Conservation (phyloP, 2,797 vertebrate genomes). For the Euthynnus affinis region DNA sequence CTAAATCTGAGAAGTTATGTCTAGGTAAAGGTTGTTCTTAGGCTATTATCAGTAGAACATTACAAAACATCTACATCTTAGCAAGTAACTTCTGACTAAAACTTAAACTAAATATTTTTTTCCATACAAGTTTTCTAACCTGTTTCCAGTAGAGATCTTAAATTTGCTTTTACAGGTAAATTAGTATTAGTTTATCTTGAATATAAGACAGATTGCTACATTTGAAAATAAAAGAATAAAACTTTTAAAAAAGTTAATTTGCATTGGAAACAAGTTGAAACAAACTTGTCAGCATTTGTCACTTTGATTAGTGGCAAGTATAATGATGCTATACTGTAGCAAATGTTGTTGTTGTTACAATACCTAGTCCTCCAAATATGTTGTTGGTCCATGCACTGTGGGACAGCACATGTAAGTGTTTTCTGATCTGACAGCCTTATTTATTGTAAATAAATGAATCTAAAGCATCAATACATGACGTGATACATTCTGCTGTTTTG, state of each 20-base stretch:
- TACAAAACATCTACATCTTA: not conserved
- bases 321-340: not conserved
- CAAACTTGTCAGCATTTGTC: not conserved
- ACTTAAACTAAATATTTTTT: not conserved
- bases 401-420: no score
- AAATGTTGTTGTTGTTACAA: not conserved
- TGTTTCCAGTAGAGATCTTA: no score
- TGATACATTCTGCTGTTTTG: no score
- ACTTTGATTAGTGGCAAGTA: not conserved
- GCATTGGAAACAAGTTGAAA: not conserved
- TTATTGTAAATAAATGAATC: no score
- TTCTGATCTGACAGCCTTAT: no score
- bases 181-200: not conserved
- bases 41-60: not conserved
- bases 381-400: no score
- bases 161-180: not conserved
- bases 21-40: not conserved
- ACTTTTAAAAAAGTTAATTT: conserved; percentile 1
- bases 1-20: not conserved
- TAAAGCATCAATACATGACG: no score
- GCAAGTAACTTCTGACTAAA: not conserved
- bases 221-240: not conserved
- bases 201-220: not conserved
- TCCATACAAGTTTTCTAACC: not conserved
- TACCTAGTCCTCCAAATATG: no score